These are phyloP conservation scores for Clitarchus hookeri DNA, from an alignment of 2,888 invertebrate species.

Conservation along the genomic window DNA sequence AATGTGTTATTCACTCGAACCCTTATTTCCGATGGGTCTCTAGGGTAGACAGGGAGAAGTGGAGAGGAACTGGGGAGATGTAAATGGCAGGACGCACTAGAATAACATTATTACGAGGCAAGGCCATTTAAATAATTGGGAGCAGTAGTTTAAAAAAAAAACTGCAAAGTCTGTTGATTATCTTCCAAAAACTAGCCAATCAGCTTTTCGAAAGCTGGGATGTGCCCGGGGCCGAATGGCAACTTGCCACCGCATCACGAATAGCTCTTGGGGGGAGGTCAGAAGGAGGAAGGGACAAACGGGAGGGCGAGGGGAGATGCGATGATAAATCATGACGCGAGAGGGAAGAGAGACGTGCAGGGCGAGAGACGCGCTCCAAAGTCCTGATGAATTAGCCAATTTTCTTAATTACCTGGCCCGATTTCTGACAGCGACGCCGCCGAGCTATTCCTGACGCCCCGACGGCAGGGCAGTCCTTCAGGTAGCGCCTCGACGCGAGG, in stretches of 20 bases:
- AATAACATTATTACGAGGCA: background rate
- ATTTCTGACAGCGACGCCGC: slow-evolving; percentile 16
- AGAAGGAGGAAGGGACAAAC: background rate
- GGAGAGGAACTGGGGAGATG: background rate
- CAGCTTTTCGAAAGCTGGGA: background rate
- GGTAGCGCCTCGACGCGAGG: background rate
- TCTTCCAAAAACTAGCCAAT: background rate
- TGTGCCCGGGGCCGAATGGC: background rate
- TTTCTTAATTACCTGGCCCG: slow-evolving; percentile 25
- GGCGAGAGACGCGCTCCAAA: slow-evolving; percentile 15
- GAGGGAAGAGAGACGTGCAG: slow-evolving; percentile 1
- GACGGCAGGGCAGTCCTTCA: background rate
- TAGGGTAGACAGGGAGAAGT: background rate
- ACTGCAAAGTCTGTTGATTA: slow-evolving; percentile 1
- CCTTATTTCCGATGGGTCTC: background rate
- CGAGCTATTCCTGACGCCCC: slow-evolving; percentile 19
- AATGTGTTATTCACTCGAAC: background rate
- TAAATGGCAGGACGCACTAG: background rate
- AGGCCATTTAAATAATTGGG: slow-evolving; percentile 14
- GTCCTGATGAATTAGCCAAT: slow-evolving; percentile 23
- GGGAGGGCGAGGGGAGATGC: background rate
- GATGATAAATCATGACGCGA: slow-evolving; percentile 9
- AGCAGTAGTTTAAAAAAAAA: background rate
- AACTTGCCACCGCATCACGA: background rate
- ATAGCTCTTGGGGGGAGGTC: background rate